Base-by-base conservation (phyloP, 2,797 vertebrate species). In the Muscicapa striata region DNA sequence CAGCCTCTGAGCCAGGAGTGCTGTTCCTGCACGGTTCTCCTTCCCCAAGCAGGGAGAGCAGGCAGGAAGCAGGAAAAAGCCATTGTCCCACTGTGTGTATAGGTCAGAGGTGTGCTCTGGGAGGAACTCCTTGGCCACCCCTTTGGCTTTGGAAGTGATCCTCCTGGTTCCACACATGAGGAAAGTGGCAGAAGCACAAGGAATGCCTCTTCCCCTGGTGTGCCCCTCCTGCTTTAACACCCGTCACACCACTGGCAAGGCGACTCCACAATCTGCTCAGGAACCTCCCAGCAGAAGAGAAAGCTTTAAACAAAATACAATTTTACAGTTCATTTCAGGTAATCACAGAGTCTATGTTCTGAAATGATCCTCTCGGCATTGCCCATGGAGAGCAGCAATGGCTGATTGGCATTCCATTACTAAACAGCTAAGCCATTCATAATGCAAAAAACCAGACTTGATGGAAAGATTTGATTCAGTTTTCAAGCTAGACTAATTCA, bases 251-350 rank as follows among this genome's bases (percentile, higher is more conserved):
- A 29, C 19, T 2, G 2, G 7, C 0, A 23, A 43, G 54, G 70
- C 4, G 34, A 32, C 58, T 66, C 72, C 75, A 3, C 40, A 20
- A 10, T 2, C 46, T 0, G 0, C 76, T 41, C 72, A 70, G 89
- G 87, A 70, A 84, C 82, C 82, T 76, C 73, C 67, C 40, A 49
- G 89, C 76, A 55, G 61, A 87, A 92, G 84, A 85, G 95, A 97
- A 94, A 95, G 85, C 96, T 95, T 98, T 96, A 97, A 98, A 97
- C 97, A 95, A 97, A 96, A 97, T 59, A 90, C 94, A 97, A 97
- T 95, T 97, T 97, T 92, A 96, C 97, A 97, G 95, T 97, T 98
- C 97, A 96, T 98, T 97, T 97, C 97, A 97, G 97, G 97, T 97
- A 95, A 97, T 97, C 96, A 94, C 90, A 68, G 92, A 92, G 84